phyloP scores from a whole-genome alignment of 2,888 invertebrate genomes.

The Nemoura dubitans region DNA sequence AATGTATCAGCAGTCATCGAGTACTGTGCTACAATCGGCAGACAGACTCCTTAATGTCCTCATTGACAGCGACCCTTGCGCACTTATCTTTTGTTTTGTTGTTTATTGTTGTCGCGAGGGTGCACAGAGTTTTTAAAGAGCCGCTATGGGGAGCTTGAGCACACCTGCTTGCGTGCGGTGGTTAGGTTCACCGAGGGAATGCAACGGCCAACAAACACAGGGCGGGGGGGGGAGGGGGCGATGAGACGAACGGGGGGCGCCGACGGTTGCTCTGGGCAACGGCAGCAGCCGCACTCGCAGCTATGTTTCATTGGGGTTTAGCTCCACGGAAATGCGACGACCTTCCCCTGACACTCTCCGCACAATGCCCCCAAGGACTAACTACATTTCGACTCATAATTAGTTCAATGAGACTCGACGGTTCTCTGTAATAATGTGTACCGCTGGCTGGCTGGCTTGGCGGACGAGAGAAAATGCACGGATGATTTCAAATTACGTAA shows the following conservation, averaged over 20 bases:
- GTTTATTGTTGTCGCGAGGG: not conserved
- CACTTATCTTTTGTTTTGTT: constrained; percentile 13
- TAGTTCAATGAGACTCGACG: constrained; percentile 8
- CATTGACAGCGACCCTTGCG: not conserved
- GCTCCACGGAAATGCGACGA: not conserved
- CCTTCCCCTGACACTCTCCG: not conserved
- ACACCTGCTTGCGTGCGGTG: not conserved
- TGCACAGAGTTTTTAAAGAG: constrained; percentile 7
- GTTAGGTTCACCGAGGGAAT: not conserved
- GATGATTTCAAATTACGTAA: constrained; percentile 12
- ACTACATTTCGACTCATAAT: constrained; percentile 12
- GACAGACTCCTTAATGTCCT: not conserved
- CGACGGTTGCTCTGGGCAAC: constrained; percentile 36
- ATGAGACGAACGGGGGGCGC: constrained; percentile 34
- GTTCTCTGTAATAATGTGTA: not conserved
- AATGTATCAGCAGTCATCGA: not conserved
- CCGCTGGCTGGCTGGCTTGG: constrained; percentile 7
- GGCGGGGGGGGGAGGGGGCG: constrained; percentile 3
- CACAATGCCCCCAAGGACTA: constrained; percentile 12
- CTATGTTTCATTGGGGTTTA: not conserved
- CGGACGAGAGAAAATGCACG: not conserved
- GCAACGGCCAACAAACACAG: constrained; percentile 40
- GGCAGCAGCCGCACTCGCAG: constrained; percentile 1
- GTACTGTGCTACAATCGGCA: not conserved
- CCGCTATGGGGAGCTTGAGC: not conserved